phyloP scores from a whole-genome alignment of 2,888 invertebrate genomes.

The Pinctada fucata region DNA sequence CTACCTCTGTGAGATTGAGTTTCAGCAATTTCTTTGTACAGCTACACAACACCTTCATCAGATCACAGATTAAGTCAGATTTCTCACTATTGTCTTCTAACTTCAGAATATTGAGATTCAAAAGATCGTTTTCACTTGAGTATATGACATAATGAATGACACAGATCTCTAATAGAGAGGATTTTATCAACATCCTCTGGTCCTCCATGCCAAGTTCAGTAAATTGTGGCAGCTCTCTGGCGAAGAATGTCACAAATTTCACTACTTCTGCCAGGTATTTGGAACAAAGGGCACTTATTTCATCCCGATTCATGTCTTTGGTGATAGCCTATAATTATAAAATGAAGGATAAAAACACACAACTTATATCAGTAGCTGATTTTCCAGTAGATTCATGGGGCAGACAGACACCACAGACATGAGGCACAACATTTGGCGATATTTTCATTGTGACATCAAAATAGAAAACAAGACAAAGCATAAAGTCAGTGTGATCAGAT shows the following conservation, averaged over 20 bases:
- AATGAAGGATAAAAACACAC: not conserved
- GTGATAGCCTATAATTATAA: slow-evolving; percentile 22
- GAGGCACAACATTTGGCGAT: too few species aligned
- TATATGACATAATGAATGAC: not conserved
- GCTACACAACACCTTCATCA: not conserved
- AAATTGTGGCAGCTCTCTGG: slow-evolving; percentile 68
- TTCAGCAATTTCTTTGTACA: slow-evolving; percentile 52
- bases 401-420: too few species aligned
- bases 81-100: not conserved
- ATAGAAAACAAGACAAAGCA: too few species aligned
- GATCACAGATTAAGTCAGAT: not conserved
- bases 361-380: too few species aligned
- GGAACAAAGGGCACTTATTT: slow-evolving; percentile 59
- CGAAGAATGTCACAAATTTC: slow-evolving; percentile 65
- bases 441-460: too few species aligned
- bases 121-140: too few species aligned
- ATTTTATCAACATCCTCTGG: slow-evolving; percentile 66
- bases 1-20: slow-evolving; percentile 58
- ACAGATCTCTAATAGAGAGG: slow-evolving; percentile 60
- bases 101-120: not conserved
- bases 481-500: too few species aligned
- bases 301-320: slow-evolving; percentile 27
- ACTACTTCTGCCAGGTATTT: slow-evolving; percentile 66
- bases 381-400: too few species aligned
- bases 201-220: slow-evolving; percentile 60